Conservation (phyloP, 1,140 invertebrate genomes). For the Wiebesia pumilae region DNA sequence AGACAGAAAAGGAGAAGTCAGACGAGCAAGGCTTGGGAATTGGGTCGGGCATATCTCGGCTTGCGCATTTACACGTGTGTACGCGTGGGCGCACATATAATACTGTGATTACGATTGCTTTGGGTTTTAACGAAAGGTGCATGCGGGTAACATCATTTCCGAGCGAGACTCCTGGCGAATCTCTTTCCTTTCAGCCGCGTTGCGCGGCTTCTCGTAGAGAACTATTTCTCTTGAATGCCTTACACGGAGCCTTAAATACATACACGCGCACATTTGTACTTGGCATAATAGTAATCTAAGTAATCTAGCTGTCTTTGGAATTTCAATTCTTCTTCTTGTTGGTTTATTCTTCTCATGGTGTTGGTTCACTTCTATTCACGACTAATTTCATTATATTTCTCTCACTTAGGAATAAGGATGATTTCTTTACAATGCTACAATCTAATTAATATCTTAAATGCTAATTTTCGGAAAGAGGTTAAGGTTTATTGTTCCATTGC, state of each 20-base stretch:
- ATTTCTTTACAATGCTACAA: not conserved
- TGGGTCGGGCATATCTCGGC: slow-evolving; percentile 8
- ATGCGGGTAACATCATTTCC: not conserved
- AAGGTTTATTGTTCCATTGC: no score
- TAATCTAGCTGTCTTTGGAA: not conserved
- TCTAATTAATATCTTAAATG: not conserved
- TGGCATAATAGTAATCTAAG: not conserved
- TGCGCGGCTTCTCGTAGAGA: not conserved
- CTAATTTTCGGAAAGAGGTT: not conserved
- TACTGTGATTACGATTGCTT: not conserved
- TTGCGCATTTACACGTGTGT: not conserved
- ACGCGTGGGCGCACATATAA: not conserved
- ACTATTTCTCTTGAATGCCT: not conserved
- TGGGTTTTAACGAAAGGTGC: not conserved
- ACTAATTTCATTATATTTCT: not conserved
- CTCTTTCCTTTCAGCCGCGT: not conserved
- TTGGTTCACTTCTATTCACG: not conserved
- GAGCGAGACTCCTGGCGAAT: not conserved
- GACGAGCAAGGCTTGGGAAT: slow-evolving; percentile 25
- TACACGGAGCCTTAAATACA: not conserved
- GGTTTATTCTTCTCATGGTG: not conserved
- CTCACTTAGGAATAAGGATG: not conserved
- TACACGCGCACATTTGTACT: not conserved
- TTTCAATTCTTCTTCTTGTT: not conserved
- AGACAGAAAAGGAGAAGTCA: not conserved